A percentile compares a stretch with the other conserved stretches of the same genome.
phyloP scores from a whole-genome alignment of 2,797 vertebrate species.

The Caiman crocodilus region DNA sequence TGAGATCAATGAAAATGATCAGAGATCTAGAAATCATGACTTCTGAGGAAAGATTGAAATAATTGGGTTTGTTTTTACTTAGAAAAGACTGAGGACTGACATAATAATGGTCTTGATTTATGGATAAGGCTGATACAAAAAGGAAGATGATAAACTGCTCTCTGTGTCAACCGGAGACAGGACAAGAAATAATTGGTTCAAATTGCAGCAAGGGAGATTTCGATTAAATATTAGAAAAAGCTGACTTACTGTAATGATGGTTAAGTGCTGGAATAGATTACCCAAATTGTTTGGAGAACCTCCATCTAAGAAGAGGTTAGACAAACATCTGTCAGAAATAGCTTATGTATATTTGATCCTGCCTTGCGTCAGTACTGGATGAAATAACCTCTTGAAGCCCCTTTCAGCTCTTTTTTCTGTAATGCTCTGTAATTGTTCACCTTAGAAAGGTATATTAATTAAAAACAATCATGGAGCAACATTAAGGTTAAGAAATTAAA shows the following conservation, averaged over 20 bases:
- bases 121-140: too few relatives aligned
- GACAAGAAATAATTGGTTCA: background rate
- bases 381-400: too few relatives aligned
- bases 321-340: too few relatives aligned
- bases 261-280: background rate
- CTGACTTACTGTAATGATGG: background rate
- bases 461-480: background rate
- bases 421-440: background rate
- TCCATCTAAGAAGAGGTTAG: too few relatives aligned
- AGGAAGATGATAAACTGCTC: background rate
- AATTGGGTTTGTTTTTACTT: background rate
- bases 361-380: too few relatives aligned
- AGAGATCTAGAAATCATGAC: background rate
- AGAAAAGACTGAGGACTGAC: background rate
- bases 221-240: background rate
- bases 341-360: too few relatives aligned
- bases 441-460: background rate
- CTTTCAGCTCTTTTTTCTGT: too few relatives aligned
- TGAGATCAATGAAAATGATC: background rate
- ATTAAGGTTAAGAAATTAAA: background rate
- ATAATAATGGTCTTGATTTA: background rate
- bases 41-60: background rate
- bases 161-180: background rate
- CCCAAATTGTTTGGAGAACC: background rate
- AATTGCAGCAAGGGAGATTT: background rate